Conservation (phyloP, 1,140 invertebrate species). For the Pseudoatta argentina region DNA sequence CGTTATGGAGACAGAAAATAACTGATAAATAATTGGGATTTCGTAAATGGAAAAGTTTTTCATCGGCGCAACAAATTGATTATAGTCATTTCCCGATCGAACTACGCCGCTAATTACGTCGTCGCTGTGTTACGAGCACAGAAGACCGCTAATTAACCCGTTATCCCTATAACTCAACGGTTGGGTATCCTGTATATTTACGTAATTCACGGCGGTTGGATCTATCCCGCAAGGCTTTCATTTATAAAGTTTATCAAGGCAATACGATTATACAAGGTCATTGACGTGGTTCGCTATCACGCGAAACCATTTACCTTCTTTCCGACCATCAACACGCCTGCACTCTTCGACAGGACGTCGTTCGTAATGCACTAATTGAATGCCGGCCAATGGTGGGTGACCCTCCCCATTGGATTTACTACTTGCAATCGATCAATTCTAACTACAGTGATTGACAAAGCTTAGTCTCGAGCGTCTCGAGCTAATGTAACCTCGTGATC, state of each 20-base stretch:
- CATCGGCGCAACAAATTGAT: slow-evolving; percentile 38
- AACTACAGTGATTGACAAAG: not conserved
- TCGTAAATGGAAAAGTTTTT: slow-evolving; percentile 39
- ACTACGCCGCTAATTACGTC: slow-evolving; percentile 29
- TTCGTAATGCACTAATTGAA: slow-evolving; percentile 58
- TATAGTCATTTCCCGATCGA: slow-evolving; percentile 50
- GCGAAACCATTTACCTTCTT: slow-evolving; percentile 75
- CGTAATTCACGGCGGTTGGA: slow-evolving; percentile 60
- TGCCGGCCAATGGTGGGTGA: not conserved
- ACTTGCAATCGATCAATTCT: not conserved
- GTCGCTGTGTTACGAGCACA: slow-evolving; percentile 8
- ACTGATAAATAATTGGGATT: slow-evolving; percentile 46
- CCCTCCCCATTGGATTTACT: slow-evolving; percentile 7
- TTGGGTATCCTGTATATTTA: slow-evolving; percentile 47
- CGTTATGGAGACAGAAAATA: not conserved
- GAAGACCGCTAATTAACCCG: slow-evolving; percentile 65
- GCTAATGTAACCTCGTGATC: slow-evolving; percentile 15
- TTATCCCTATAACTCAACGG: slow-evolving; percentile 16
- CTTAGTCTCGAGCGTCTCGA: not conserved
- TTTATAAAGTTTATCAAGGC: slow-evolving; percentile 70
- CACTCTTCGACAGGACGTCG: slow-evolving; percentile 53
- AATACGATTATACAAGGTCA: slow-evolving; percentile 70
- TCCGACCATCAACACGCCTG: slow-evolving; percentile 48
- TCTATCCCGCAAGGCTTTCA: slow-evolving; percentile 26
- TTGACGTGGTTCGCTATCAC: slow-evolving; percentile 69